A percentile compares a stretch with the other conserved stretches of the same genome.
phyloP scores from a whole-genome alignment of 2,113 vertebrate genomes.

The Cyrtonyx montezumae region DNA sequence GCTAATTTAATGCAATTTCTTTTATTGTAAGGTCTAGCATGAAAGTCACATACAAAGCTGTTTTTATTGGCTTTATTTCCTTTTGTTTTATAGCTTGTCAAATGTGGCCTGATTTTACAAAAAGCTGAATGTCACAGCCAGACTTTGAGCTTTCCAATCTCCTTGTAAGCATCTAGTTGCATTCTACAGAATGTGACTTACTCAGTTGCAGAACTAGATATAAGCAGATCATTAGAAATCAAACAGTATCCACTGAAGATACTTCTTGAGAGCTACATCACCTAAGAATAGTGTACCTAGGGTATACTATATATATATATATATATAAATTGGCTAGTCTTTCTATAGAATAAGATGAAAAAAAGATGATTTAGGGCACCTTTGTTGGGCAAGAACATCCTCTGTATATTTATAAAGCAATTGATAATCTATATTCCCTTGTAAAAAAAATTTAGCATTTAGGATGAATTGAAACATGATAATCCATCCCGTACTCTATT shows the following conservation, averaged over 20 bases:
- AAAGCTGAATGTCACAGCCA: background rate
- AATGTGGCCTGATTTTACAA: background rate
- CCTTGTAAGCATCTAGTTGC: background rate
- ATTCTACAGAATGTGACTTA: background rate
- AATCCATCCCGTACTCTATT: background rate
- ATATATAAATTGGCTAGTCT: background rate
- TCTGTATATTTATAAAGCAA: background rate
- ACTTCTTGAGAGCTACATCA: background rate
- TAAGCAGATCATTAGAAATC: background rate
- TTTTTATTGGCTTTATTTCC: background rate
- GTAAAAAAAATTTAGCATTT: background rate
- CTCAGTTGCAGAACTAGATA: background rate
- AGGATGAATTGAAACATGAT: background rate
- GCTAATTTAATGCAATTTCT: background rate
- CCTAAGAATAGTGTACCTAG: background rate
- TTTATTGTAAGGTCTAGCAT: background rate
- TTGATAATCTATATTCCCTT: rapidly evolving
- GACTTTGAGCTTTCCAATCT: background rate
- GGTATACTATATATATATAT: background rate
- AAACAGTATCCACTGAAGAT: background rate
- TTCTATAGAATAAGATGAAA: background rate
- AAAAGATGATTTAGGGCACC: background rate
- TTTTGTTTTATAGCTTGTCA: background rate
- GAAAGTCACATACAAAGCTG: background rate
- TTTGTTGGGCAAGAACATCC: background rate